Evolutionary conservation across 1,140 invertebrate genomes (phyloP), one percentile per base, ranked within the genome.

Genomic region (Drosophila yakuba): DNA sequence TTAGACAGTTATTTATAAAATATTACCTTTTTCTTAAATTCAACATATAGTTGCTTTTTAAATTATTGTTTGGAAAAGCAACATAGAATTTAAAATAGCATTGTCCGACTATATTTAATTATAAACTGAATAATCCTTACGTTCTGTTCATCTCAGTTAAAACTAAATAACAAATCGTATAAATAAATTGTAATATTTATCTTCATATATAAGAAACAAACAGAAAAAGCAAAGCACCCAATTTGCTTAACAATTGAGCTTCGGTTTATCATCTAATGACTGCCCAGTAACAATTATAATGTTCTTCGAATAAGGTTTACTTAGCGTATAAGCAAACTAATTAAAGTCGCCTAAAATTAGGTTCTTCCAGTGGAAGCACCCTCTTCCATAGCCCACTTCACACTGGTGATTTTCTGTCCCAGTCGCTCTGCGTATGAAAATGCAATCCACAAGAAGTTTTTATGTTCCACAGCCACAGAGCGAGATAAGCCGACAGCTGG

Each of bases 391-490:
- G 32, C 35, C 25, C 6, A 20, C 32, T 28, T 15, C 35, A 39
- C 10, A 64, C 12, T 47, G 20, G 6, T 25, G 3, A 15, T 71
- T 5, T 15, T 28, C 39, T 41, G 28, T 23, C 23, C 35, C 15
- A 15, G n/a, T 15, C 45, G 51, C 60, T 58, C 68, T 35, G 35
- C 55, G 41, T 55, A 58, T 39, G 32, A 38, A 63, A 82, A 86
- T 88, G 25, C 51, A 78, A 57, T 86, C 83, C 83, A 86, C 82
- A 43, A 41, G 54, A 25, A 8, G 44, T 48, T 79, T 79, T 57
- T 84, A 83, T 61, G 84, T 83, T 86, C 83, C 83, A 89, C 83
- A 88, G 52, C 4, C 52, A 32, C 14, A 14, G 61, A 57, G 56
- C 64, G 50, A 60, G 57, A 86, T 88, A 86, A 82, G 63, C 23